These are phyloP conservation scores for Pseudomyrmex pallidus DNA, from an alignment of 1,140 invertebrate genomes.

Conservation along the genomic window DNA sequence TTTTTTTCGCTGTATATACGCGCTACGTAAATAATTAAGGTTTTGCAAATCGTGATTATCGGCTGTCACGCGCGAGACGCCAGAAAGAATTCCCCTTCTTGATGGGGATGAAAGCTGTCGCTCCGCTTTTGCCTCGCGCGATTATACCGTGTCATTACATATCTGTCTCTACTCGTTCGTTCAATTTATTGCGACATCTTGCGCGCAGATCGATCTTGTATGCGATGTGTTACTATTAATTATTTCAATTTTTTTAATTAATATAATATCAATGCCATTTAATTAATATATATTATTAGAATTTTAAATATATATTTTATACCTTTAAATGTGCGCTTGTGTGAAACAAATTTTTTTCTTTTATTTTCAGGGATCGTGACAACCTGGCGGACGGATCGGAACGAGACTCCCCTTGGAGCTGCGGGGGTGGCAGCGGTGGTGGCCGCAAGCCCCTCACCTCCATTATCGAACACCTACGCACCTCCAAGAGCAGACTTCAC, in stretches of 20 bases:
- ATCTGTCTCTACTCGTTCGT: not conserved
- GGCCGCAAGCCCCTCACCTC: conserved; percentile 79
- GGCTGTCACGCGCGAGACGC: conserved; percentile 47
- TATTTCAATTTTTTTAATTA: not conserved
- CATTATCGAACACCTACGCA: conserved; percentile 80
- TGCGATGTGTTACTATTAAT: not conserved
- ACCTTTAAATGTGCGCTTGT: no score
- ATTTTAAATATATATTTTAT: not conserved
- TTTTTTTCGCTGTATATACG: conserved; percentile 39
- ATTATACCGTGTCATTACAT: conserved; percentile 20
- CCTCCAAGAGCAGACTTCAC: conserved; percentile 76
- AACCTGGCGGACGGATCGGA: conserved; percentile 81
- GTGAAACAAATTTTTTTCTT: conserved; percentile 17
- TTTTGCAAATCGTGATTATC: conserved; percentile 55
- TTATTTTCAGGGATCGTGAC: conserved; percentile 73
- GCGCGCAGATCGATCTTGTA: not conserved
- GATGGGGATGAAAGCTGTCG: conserved; percentile 24
- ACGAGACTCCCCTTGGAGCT: conserved; percentile 78
- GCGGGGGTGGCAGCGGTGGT: conserved; percentile 74
- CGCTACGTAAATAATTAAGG: conserved; percentile 57
- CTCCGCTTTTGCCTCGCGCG: not conserved
- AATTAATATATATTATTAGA: conserved; percentile 33
- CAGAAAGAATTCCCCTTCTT: conserved; percentile 40
- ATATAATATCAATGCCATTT: conserved; percentile 3
- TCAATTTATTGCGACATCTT: conserved; percentile 24